A percentile compares a stretch with the other conserved stretches of the same genome.
Evolutionary conservation across 1,140 invertebrate species (phyloP).

Genomic region (Pogonus chalceus): DNA sequence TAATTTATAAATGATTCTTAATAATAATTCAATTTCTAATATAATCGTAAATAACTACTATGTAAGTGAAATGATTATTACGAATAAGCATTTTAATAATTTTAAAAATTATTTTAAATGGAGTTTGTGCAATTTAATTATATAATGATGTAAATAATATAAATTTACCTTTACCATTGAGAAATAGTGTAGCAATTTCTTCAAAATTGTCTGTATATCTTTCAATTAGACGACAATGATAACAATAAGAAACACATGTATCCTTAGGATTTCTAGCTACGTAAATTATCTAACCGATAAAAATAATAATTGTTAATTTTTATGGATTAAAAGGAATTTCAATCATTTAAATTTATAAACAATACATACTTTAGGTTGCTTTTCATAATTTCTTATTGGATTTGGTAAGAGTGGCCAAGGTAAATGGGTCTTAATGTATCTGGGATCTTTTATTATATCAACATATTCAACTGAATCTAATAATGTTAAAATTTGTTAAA

Average conservation of each 20-base stretch:
- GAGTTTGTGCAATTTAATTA: too few species aligned
- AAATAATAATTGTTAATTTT: constrained; percentile 4
- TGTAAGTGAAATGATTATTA: too few species aligned
- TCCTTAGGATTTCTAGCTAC: constrained; percentile 74
- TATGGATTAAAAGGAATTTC: not conserved
- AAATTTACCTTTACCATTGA: constrained; percentile 23
- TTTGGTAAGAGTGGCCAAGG: constrained; percentile 54
- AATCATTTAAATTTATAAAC: too few species aligned
- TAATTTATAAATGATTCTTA: too few species aligned
- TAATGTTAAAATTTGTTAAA: too few species aligned
- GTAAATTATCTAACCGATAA: constrained; percentile 57
- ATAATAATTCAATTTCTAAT: too few species aligned
- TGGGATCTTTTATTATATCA: constrained; percentile 34
- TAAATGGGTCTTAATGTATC: constrained; percentile 62
- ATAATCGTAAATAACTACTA: too few species aligned
- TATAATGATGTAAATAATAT: not conserved
- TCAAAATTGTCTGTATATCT: constrained; percentile 50
- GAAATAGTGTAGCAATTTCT: constrained; percentile 52
- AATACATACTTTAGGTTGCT: constrained; percentile 37
- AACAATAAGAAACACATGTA: constrained; percentile 64
- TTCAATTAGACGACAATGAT: constrained; percentile 53
- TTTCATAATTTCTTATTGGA: constrained; percentile 39
- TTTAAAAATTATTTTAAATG: too few species aligned
- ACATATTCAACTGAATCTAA: constrained; percentile 22
- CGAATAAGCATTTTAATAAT: too few species aligned